Base-by-base conservation (phyloP, 2,113 vertebrate species). In the Gopherus evgoodei region DNA sequence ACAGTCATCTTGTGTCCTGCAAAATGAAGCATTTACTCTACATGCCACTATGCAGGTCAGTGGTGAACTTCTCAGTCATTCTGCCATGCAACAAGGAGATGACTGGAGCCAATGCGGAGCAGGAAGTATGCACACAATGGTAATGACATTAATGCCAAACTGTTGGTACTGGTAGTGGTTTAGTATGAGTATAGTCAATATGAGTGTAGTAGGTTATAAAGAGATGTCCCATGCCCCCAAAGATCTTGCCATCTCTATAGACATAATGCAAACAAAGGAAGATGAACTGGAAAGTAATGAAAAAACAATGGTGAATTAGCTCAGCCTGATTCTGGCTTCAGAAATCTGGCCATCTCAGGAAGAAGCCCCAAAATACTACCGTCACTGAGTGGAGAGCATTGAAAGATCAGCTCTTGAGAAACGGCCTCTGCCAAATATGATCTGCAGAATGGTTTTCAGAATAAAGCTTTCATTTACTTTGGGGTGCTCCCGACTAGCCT, bases 21-120 rank as follows among this genome's bases (percentile, higher is more conserved):
- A 56, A 92, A 49, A 25, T 42, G 83, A 38, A 83, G 72, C 87
- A 72, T 72, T 86, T 88, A 65, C 24, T 91, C 82, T 54, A 59
- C 31, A 50, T 84, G 62, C 56, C 22, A 52, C 88, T 87, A 76
- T 78, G 42, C 24, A 78, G 22, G 25, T 47, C 24, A 47, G 44
- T 44, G 78, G 50, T 93, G 91, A 83, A 93, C 87, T 89, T 84
- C 84, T 89, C 87, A 81, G 10, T 75, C 89, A 56, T 87, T 10
- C 47, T 50, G 10, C 50, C 89, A 69, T 57, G 35, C 17, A 47
- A 10, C 81, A 65, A 85, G 24, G 65, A 35, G 29, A 52, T 24
- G 72, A 3, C 0, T 83, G 86, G 92, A 90, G 13, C 50, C 24
- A 69, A 21, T 8, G 44, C 83, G 87, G 14, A 42, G 83, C 80